Evolutionary conservation across 2,888 invertebrate genomes (phyloP), one percentile per base, ranked within the genome.

Genomic region (Leptinotarsa tumamoca): DNA sequence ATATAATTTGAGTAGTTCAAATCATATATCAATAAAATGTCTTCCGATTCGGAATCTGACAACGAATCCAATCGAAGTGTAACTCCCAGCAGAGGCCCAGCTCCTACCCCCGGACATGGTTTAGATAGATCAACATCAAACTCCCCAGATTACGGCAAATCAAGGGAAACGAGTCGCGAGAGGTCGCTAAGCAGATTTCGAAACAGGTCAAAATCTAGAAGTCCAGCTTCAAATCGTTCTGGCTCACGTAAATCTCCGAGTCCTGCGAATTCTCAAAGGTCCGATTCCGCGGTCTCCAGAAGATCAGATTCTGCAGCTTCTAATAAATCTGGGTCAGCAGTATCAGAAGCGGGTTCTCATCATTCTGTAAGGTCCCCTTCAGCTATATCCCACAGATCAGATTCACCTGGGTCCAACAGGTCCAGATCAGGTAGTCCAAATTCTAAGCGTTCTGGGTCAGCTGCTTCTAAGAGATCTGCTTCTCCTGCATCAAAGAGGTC

Each of bases 61-160:
- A 89, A 88, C 81, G 89, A 88, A n/a, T 89, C 90, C 15, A 90
- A 90, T 81, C 86, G 88, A 14, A 90, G 90, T 79, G 86, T 83
- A 4, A 88, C 89, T 80, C 89, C 89, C n/a, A 81, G 79, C 33
- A 87, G 85, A 68, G 88, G 87, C 1, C 88, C 89, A 1, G 88
- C 87, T 14, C 89, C 88, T 49, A 88, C 89, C 17, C 89, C 89
- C 15, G 88, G 88, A 15, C 86, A 86, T 76, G 85, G 85, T 23
- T 80, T 86, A 54, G 86, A 86, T 68, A 83, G 86, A 69, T 88
- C 88, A 4, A 80, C 83, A 43, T 87, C 86, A 33, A 84, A 84
- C 81, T 86, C 86, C 2, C 86, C 86, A 49, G 79, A 82, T 68
- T 85, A 82, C 61, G 72, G 72, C 51, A 82, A 80, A 72, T 82